Base-by-base conservation (phyloP, 2,888 invertebrate species). In the Elysia crispata region DNA sequence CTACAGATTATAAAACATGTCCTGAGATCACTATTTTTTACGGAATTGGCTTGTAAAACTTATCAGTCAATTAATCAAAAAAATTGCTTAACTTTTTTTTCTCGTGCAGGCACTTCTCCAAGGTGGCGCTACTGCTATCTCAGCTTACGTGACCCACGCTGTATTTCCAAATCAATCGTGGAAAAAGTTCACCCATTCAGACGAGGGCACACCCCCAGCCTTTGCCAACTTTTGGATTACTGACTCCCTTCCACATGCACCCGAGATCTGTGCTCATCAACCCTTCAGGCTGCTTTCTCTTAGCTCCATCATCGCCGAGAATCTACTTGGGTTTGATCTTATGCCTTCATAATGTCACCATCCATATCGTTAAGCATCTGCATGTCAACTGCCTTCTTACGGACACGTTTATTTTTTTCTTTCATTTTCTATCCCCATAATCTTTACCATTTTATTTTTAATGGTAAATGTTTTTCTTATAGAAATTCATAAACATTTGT, bases 141-240 rank as follows among this genome's bases (percentile, higher is more conserved):
- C 91, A 83, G 91, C 91, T 18, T 92, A 89, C 80, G 92, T 92
- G 13, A 92, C 92, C 13, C 92, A 92, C 84, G 87, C 92, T 11
- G 92, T 92, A 0, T 92, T 92, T 80, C 92, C 92, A 0, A 87
- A 90, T 11, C 85, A 92, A 5, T 91, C 91, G 1, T 92, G 92
- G 92, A 86, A 86, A 75, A 86, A 86, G 62, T 92, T 92, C 82
- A 81, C 83, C 0, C 84, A 87, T 15, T 6, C 41, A 11, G 41
- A 6, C 41, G 41, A 41, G 41, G 41, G 41, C 41, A 83, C 82
- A 8, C 83, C 85, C 1, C 87, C 90, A 1, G 82, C 83, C 60
- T 91, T 92, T 79, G 83, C 89, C 69, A 86, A 88, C 73, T 92
- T 92, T 86, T 92, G 92, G 92, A 91, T 92, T 76, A 92, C 92